Evolutionary conservation across 2,888 invertebrate species (phyloP).

Genomic region (Fragum sueziense): DNA sequence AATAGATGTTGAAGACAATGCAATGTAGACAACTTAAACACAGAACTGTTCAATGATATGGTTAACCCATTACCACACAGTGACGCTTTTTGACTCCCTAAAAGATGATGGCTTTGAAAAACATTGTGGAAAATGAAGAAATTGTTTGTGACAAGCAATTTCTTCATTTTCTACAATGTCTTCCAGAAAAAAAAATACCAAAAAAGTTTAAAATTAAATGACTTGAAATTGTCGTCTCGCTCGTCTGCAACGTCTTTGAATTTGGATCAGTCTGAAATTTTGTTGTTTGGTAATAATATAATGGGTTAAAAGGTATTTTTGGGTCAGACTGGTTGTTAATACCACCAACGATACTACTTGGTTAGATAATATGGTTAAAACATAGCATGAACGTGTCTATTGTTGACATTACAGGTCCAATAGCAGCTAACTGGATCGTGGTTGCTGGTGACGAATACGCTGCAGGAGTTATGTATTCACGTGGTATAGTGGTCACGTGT

Average conservation of each 20-base stretch:
- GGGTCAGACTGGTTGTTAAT: not conserved
- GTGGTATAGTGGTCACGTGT: conserved; percentile 24
- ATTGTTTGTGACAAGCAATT: too few species aligned
- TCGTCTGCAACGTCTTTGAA: too few species aligned
- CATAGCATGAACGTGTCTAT: not conserved
- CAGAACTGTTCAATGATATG: not conserved
- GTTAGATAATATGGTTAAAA: not conserved
- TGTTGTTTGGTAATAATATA: too few species aligned
- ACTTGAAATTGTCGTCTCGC: not conserved
- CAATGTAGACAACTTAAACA: too few species aligned
- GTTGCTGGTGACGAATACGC: conserved; percentile 55
- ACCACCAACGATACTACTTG: too few species aligned
- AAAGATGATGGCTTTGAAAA: too few species aligned
- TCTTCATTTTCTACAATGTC: too few species aligned
- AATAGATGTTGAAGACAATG: too few species aligned
- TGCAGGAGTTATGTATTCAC: conserved; percentile 10
- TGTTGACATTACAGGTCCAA: conserved; percentile 41
- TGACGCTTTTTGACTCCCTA: too few species aligned
- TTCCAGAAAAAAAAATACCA: not conserved
- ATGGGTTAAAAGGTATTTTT: not conserved
- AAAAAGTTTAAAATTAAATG: not conserved
- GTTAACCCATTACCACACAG: too few species aligned
- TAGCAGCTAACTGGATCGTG: conserved; percentile 52
- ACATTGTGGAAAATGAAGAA: too few species aligned
- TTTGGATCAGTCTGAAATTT: too few species aligned